phyloP scores from a whole-genome alignment of 2,888 invertebrate species.

The Hyles lineata region DNA sequence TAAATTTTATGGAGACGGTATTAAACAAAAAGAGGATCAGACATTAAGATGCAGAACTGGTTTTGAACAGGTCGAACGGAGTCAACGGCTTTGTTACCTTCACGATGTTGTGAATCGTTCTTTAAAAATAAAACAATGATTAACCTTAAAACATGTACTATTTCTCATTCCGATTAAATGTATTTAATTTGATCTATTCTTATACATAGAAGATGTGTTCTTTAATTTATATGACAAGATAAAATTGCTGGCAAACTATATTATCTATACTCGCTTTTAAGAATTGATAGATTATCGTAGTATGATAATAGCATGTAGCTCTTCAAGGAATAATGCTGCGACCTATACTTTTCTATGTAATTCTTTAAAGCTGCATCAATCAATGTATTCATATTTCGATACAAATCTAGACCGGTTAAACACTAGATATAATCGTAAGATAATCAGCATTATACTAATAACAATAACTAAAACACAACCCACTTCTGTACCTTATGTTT shows the following conservation, averaged over 20 bases:
- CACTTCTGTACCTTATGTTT: no score
- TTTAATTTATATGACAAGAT: no score
- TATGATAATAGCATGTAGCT: neutral
- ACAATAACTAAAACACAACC: no score
- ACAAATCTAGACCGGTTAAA: neutral
- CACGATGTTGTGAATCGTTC: neutral
- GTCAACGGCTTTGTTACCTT: neutral
- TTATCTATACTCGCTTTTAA: no score
- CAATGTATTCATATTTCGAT: neutral
- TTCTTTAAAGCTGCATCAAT: neutral
- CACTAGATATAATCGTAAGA: neutral
- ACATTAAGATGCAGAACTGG: constrained; percentile 16
- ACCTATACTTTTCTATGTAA: neutral
- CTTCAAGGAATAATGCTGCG: neutral
- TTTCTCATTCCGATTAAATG: no score
- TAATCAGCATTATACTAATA: no score
- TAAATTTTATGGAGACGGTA: constrained; percentile 4
- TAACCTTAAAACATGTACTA: neutral
- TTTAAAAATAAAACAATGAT: neutral
- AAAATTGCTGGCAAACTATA: no score
- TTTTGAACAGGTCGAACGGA: constrained; percentile 7
- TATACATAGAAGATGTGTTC: no score
- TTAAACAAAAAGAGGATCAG: neutral
- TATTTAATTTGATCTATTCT: no score
- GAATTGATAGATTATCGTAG: no score